Percentiles rank a stretch among this genome's conserved stretches.
These are phyloP conservation scores for Sanderia malayensis DNA, from an alignment of 30 jellyfish, hydroid and myxozoan genomes.

Conservation along the genomic window DNA sequence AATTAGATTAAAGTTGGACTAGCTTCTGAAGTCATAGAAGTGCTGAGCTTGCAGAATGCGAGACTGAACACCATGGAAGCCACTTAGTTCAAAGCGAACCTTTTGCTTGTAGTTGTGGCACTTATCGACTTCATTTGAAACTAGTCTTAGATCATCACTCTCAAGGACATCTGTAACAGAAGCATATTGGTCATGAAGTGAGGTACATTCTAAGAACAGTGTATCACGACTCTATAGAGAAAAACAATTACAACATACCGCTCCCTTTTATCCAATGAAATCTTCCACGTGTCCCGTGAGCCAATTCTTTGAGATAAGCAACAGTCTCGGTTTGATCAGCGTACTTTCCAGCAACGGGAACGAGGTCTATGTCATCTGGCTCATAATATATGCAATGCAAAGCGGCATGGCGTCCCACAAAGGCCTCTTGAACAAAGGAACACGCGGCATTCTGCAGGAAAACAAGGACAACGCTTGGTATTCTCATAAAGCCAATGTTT, in stretches of 20 bases:
- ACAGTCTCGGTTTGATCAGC: slow-evolving; percentile 57
- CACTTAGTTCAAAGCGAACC: too few species aligned
- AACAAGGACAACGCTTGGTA: too few species aligned
- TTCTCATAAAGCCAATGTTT: too few species aligned
- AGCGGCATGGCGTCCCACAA: slow-evolving; percentile 57
- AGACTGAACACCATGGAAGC: too few species aligned
- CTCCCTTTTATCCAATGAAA: slow-evolving; percentile 68
- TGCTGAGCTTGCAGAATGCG: too few species aligned
- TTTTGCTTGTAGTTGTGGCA: slow-evolving; percentile 66
- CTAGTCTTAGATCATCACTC: slow-evolving; percentile 62
- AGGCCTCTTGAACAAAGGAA: slow-evolving; percentile 60
- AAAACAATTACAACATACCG: slow-evolving; percentile 46
- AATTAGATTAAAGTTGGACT: too few species aligned
- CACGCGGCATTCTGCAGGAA: slow-evolving; percentile 58
- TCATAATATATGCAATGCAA: slow-evolving; percentile 71
- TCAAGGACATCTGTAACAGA: slow-evolving; percentile 53
- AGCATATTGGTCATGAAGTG: neutral
- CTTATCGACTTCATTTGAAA: slow-evolving; percentile 57
- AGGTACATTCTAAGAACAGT: neutral
- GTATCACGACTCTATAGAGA: too few species aligned
- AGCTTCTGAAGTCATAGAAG: too few species aligned
- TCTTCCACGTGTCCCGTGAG: slow-evolving; percentile 68
- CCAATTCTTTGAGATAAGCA: slow-evolving; percentile 41
- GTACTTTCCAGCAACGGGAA: slow-evolving; percentile 55
- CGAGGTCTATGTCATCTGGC: slow-evolving; percentile 52